Conservation (phyloP, 2,113 vertebrate species). For the Centropus bengalensis region DNA sequence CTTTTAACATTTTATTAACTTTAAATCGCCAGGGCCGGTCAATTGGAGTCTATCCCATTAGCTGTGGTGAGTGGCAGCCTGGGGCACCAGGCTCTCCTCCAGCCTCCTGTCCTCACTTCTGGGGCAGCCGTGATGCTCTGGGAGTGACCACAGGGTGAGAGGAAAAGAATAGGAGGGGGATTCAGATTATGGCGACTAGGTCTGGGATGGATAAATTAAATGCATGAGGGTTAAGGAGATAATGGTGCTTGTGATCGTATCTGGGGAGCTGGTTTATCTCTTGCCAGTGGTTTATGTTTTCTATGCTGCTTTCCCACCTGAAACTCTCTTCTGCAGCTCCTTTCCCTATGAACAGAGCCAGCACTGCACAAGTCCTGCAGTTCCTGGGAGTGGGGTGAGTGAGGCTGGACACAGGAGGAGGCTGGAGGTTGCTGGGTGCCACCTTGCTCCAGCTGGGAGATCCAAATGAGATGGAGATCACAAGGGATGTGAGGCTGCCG, state of each 20-base stretch:
- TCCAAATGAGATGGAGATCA: neutral
- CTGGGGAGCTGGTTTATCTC: conserved; percentile 19
- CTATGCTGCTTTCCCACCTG: neutral
- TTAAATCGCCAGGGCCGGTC: neutral
- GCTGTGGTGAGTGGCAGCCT: neutral
- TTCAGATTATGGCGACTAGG: neutral
- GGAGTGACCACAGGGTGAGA: neutral
- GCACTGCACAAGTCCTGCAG: neutral
- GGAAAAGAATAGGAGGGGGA: neutral
- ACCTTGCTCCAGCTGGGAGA: neutral
- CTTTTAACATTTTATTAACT: conserved; percentile 57
- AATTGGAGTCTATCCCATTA: conserved; percentile 11
- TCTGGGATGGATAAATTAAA: neutral
- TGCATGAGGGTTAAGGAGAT: neutral
- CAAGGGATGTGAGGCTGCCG: neutral
- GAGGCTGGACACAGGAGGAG: neutral
- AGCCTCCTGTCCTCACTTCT: neutral
- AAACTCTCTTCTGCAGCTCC: neutral
- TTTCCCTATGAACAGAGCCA: neutral
- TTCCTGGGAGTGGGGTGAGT: fast-evolving
- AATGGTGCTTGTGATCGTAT: neutral
- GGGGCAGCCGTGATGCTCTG: fast-evolving
- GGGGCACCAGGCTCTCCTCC: neutral
- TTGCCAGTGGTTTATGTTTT: neutral
- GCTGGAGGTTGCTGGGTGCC: neutral